A percentile compares a stretch with the other conserved stretches of the same genome.
These are phyloP conservation scores for Leucozona laternaria DNA, from an alignment of 2,888 invertebrate genomes.

Conservation along the genomic window DNA sequence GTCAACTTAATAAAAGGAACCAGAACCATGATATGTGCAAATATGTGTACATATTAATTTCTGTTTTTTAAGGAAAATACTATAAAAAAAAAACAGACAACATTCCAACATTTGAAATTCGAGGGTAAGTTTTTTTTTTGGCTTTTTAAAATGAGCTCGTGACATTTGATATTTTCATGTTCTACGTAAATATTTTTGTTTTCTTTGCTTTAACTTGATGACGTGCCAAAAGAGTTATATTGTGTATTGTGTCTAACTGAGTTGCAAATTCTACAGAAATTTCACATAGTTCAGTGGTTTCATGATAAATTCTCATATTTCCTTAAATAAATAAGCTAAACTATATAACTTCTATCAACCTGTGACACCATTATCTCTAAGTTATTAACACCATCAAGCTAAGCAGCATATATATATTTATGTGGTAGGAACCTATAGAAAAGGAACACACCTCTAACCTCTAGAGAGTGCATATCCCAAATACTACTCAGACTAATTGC, in stretches of 20 bases:
- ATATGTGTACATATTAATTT: background rate
- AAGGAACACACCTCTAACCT: slow-evolving; percentile 40
- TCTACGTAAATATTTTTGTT: background rate
- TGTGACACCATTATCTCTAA: background rate
- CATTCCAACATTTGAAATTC: slow-evolving; percentile 1
- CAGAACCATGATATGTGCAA: slow-evolving; percentile 21
- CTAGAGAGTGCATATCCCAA: slow-evolving; percentile 22
- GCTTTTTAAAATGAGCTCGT: background rate
- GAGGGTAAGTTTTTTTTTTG: background rate
- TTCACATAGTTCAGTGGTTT: background rate
- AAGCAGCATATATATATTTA: background rate
- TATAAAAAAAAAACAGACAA: background rate
- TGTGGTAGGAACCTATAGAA: background rate
- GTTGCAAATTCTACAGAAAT: slow-evolving; percentile 3
- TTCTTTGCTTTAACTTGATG: background rate
- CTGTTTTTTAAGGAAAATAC: background rate
- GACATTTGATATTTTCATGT: slow-evolving; percentile 20
- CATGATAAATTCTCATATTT: background rate
- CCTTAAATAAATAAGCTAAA: background rate
- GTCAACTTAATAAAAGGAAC: slow-evolving; percentile 38
- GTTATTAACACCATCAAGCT: slow-evolving; percentile 27
- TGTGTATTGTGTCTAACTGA: background rate
- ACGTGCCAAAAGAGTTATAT: background rate
- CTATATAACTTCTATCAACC: background rate
- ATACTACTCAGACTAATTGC: slow-evolving; percentile 49